Conservation (phyloP, 53 echinoderm and acorn worm genomes). For the Arbacia lixula region DNA sequence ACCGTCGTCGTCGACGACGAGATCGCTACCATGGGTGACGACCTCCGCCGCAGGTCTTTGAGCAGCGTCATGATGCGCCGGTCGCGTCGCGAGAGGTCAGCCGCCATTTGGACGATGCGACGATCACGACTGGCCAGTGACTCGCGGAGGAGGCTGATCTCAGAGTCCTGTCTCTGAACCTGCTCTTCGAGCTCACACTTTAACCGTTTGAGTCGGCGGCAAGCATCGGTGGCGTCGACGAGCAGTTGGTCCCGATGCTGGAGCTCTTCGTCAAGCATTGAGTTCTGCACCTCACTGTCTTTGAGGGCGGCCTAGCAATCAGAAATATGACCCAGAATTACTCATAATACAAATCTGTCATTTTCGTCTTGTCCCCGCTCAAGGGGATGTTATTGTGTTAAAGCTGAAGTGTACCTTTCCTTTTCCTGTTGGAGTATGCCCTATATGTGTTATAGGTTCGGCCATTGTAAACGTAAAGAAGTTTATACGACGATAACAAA, state of each 20-base stretch:
- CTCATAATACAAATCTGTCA: too few species aligned
- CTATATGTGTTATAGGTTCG: too few species aligned
- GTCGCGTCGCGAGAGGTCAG: slow-evolving; percentile 43
- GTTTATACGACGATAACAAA: too few species aligned
- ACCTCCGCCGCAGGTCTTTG: slow-evolving; percentile 24
- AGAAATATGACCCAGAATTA: too few species aligned
- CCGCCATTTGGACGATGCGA: slow-evolving; percentile 34
- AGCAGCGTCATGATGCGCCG: slow-evolving; percentile 44
- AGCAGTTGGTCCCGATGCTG: background rate
- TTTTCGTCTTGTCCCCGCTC: too few species aligned
- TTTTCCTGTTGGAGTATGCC: too few species aligned
- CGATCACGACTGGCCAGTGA: slow-evolving; percentile 37
- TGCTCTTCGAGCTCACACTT: slow-evolving; percentile 33
- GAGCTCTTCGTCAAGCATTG: slow-evolving; percentile 13
- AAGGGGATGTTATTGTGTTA: too few species aligned
- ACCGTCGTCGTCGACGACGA: background rate
- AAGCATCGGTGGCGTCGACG: slow-evolving; percentile 32
- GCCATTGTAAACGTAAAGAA: too few species aligned
- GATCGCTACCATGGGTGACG: background rate
- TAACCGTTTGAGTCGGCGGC: slow-evolving; percentile 39
- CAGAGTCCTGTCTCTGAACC: slow-evolving; percentile 14
- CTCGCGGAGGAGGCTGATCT: slow-evolving; percentile 35
- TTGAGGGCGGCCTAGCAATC: slow-evolving; percentile 20
- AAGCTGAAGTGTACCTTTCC: too few species aligned
- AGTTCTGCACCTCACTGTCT: slow-evolving; percentile 2